These are phyloP conservation scores for Lucilia cuprina DNA, from an alignment of 1,140 invertebrate species.

Conservation along the genomic window DNA sequence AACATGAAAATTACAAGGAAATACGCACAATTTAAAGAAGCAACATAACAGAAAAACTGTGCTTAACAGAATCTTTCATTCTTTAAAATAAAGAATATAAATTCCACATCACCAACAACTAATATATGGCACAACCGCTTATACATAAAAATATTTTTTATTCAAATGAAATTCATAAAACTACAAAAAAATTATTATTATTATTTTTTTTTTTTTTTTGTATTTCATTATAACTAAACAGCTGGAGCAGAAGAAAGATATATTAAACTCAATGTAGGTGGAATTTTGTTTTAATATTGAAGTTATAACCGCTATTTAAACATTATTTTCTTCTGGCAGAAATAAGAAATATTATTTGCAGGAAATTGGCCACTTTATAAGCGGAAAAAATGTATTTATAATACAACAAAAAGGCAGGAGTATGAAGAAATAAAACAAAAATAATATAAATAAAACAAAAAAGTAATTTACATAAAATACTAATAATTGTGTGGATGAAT, in stretches of 20 bases:
- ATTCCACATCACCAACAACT: not conserved
- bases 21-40: constrained; percentile 22
- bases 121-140: not conserved
- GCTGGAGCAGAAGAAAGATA: not conserved
- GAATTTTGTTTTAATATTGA: not conserved
- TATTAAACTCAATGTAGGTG: not conserved
- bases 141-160: not conserved
- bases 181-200: not conserved
- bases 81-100: not conserved
- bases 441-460: not conserved
- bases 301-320: not conserved
- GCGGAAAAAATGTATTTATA: constrained; percentile 20
- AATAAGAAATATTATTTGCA: not conserved
- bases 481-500: not conserved
- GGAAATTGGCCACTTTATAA: constrained; percentile 33
- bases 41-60: constrained; percentile 3
- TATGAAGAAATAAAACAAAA: not conserved
- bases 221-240: not conserved
- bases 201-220: not conserved
- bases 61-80: not conserved
- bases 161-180: not conserved
- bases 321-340: not conserved
- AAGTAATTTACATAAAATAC: not conserved
- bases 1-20: constrained; percentile 28
- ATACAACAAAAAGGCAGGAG: not conserved